These are phyloP conservation scores for Sander vitreus DNA, from an alignment of 2,113 vertebrate species.

Conservation along the genomic window DNA sequence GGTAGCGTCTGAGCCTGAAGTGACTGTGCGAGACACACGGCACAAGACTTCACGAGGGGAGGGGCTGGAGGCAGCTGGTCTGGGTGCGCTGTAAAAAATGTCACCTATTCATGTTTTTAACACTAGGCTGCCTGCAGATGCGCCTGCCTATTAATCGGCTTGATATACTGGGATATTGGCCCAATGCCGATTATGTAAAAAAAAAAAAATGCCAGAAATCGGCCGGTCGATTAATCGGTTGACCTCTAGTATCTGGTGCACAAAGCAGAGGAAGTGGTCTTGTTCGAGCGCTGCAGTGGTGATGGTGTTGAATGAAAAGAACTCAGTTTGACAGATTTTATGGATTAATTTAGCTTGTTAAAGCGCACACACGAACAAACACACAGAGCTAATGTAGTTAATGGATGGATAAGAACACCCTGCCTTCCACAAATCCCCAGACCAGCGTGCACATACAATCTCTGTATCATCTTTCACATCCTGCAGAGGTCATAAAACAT, in stretches of 20 bases:
- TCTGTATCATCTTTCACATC: constrained; percentile 69
- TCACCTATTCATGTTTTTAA: too few species aligned
- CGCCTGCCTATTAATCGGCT: too few species aligned
- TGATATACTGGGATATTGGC: too few species aligned
- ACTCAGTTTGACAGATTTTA: constrained; percentile 56
- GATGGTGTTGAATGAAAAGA: constrained; percentile 47
- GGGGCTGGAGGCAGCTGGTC: too few species aligned
- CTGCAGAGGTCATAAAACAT: constrained; percentile 77
- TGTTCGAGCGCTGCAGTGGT: constrained; percentile 11
- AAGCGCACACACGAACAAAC: constrained; percentile 47
- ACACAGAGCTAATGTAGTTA: constrained; percentile 62
- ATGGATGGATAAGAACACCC: constrained; percentile 63
- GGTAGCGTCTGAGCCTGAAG: too few species aligned
- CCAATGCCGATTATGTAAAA: too few species aligned
- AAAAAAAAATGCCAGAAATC: too few species aligned
- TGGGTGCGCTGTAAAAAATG: too few species aligned
- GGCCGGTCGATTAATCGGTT: too few species aligned
- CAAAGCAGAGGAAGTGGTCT: constrained; percentile 22
- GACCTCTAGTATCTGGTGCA: constrained; percentile 14
- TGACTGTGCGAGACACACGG: too few species aligned
- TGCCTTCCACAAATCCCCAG: constrained; percentile 15
- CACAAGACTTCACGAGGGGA: too few species aligned
- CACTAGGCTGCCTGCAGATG: too few species aligned
- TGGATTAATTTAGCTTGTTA: constrained; percentile 69
- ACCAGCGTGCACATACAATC: constrained; percentile 23